Conservation (phyloP, 2,888 invertebrate species). For the Chrysolina haemoptera region DNA sequence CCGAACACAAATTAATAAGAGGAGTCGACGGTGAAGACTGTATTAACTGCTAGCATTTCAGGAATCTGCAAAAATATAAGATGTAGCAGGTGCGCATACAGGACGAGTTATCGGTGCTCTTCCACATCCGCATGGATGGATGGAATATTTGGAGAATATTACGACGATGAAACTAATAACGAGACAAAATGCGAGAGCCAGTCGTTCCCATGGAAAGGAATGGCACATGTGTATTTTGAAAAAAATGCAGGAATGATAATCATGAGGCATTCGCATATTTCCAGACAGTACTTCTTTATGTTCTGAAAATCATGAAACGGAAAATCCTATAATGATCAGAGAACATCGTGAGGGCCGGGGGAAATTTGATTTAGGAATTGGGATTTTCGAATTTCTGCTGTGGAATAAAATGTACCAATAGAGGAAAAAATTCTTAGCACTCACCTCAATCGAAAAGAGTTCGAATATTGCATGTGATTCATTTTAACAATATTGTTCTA, state of each 20-base stretch:
- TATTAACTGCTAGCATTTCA: slow-evolving; percentile 63
- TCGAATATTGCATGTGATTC: no score
- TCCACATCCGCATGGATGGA: slow-evolving; percentile 43
- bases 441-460: no score
- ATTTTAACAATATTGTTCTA: no score
- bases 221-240: slow-evolving; percentile 21
- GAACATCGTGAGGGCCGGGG: no score
- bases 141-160: slow-evolving; percentile 44
- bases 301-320: no score
- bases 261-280: neutral
- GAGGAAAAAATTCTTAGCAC: no score
- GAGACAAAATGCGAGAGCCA: slow-evolving; percentile 28
- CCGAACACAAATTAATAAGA: slow-evolving; percentile 33
- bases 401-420: no score
- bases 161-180: slow-evolving; percentile 36
- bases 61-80: slow-evolving; percentile 59
- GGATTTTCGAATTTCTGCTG: no score
- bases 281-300: neutral
- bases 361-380: no score
- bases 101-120: slow-evolving; percentile 53
- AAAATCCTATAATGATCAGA: no score
- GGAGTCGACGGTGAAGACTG: slow-evolving; percentile 61
- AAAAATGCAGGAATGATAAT: neutral
- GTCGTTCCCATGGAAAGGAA: slow-evolving; percentile 36
- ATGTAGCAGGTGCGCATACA: slow-evolving; percentile 59